Base-by-base conservation (phyloP, 2,113 vertebrate genomes). In the Prietella phreatophila region DNA sequence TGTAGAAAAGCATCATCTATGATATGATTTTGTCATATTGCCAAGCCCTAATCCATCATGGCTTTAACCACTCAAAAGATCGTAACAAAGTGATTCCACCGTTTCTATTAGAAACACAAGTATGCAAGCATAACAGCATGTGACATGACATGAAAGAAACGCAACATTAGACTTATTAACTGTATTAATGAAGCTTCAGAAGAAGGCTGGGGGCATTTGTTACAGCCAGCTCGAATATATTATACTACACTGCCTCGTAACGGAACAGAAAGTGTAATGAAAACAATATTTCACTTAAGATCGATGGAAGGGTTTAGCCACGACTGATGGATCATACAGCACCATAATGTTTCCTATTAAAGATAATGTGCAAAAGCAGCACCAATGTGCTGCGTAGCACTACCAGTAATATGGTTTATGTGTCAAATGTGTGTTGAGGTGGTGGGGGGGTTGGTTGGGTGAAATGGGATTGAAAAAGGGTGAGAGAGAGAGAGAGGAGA, bases 271-370 rank as follows among this genome's bases (percentile, higher is more conserved):
- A 80, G 33, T 82, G 88, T 89, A 91, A 91, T 89, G 90, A 91
- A 91, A 89, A 89, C 83, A 81, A 89, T 91, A 84, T 89, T 89
- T 91, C 90, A 91, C 80, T 69, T 83, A 87, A 91, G 90, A 91
- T 89, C 79, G 80, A 91, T 89, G 75, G 63, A 42, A 20, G 78
- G 39, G 33, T 82, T 42, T 63, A 83, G 75, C 84, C 83, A 55
- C 80, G 84, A 89, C 88, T 91, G 90, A 89, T 86, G 75, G 69
- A 86, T 83, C 87, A 86, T 84, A 69, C 86, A 65, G 82, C 89
- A 55, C 69, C 78, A 83, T 85, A 89, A 87, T 82, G 88, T 78
- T 83, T 89, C 60, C 82, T 53, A 90, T 90, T 67, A 83, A 87
- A 85, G 67, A 5, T 67, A 89, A 90, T 82, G 86, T 86, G 85